phyloP scores from a whole-genome alignment of 2,113 vertebrate genomes.

The Potamarius usumacintae region DNA sequence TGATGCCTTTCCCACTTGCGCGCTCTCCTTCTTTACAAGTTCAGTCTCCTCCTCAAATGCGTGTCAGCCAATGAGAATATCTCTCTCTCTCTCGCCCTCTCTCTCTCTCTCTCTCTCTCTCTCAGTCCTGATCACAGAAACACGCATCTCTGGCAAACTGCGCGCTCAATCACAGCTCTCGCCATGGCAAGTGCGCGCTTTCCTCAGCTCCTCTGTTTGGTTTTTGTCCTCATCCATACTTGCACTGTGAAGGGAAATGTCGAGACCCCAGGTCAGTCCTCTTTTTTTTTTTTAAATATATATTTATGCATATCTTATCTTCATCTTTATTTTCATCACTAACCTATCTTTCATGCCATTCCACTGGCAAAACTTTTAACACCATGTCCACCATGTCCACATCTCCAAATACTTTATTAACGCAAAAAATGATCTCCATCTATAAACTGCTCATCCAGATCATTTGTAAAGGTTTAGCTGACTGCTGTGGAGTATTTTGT shows the following conservation, averaged over 20 bases:
- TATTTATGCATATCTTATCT: slow-evolving; percentile 6
- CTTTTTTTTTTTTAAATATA: not conserved
- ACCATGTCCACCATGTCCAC: too few species aligned
- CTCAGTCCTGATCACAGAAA: slow-evolving; percentile 61
- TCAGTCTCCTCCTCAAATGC: slow-evolving; percentile 17
- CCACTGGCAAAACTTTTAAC: slow-evolving; percentile 25
- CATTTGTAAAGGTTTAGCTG: not conserved
- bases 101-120: slow-evolving; percentile 51
- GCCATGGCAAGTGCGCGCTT: slow-evolving; percentile 81
- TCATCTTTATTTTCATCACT: not conserved
- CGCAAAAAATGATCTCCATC: not conserved
- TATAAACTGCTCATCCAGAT: too few species aligned
- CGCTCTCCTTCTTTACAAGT: not conserved
- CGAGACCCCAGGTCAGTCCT: slow-evolving; percentile 80
- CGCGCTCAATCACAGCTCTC: slow-evolving; percentile 70
- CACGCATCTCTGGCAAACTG: slow-evolving; percentile 65
- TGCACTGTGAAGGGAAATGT: slow-evolving; percentile 77
- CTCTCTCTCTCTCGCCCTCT: slow-evolving; percentile 38
- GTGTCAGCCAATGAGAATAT: slow-evolving; percentile 31
- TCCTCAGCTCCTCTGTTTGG: slow-evolving; percentile 78
- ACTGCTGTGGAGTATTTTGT: not conserved
- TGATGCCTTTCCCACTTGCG: not conserved
- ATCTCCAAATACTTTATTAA: not conserved
- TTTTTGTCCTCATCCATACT: slow-evolving; percentile 77
- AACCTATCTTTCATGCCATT: not conserved